Evolutionary conservation across 1,140 invertebrate species (phyloP).

Genomic region (Pararge aegeria): DNA sequence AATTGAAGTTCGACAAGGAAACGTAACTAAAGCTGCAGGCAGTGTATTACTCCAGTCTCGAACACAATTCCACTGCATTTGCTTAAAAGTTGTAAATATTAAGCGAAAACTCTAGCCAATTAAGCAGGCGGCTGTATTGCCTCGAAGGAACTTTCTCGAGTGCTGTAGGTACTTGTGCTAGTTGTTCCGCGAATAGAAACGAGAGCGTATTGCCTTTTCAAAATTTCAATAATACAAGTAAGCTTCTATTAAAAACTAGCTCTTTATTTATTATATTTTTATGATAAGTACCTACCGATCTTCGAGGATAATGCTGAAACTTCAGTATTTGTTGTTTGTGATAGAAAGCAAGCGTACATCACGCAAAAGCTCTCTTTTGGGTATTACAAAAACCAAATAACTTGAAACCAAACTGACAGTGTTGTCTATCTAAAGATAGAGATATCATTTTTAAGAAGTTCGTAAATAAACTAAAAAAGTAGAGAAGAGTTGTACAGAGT

Average conservation of each 20-base stretch:
- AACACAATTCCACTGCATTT: constrained; percentile 58
- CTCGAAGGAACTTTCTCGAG: constrained; percentile 45
- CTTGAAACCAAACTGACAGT: too few relatives aligned
- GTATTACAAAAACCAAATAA: too few relatives aligned
- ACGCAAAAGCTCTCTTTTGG: too few relatives aligned
- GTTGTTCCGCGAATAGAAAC: constrained; percentile 53
- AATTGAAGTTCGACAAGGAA: constrained; percentile 43
- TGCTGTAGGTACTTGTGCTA: constrained; percentile 47
- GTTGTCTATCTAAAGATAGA: too few relatives aligned
- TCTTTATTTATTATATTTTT: background rate
- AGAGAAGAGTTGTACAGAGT: too few relatives aligned
- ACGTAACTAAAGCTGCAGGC: constrained; percentile 39
- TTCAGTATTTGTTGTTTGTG: too few relatives aligned
- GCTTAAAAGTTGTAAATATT: constrained; percentile 64
- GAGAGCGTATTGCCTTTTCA: constrained; percentile 53
- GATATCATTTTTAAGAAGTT: too few relatives aligned
- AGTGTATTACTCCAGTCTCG: constrained; percentile 50
- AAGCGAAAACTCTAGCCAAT: constrained; percentile 66
- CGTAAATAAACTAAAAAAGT: too few relatives aligned
- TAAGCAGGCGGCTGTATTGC: constrained; percentile 54
- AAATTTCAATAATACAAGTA: constrained; percentile 16
- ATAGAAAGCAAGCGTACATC: too few relatives aligned
- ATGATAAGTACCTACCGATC: too few relatives aligned
- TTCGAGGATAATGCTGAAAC: too few relatives aligned
- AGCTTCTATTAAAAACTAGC: constrained; percentile 19